Evolutionary conservation across 64 coral and sea anemone genomes (phyloP).

Genomic region (Stichodactyla helianthus): DNA sequence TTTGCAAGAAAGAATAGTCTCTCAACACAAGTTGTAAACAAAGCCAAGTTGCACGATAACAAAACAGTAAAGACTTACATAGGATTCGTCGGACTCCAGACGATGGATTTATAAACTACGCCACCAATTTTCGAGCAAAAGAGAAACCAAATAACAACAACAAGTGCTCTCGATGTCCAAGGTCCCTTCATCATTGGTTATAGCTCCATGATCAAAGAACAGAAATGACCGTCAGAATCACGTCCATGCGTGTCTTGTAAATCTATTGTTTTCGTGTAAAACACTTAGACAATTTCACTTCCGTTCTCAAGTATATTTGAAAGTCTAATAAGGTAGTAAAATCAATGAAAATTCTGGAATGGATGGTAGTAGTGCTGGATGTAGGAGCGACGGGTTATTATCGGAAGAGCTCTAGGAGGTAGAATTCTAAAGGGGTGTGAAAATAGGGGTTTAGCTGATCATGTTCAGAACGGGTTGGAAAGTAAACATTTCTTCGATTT

Average conservation of each 20-base stretch:
- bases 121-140: neutral
- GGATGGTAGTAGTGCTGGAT: neutral
- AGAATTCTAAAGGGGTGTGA: too few species aligned
- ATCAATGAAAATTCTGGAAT: neutral
- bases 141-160: neutral
- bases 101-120: neutral
- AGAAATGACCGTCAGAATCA: neutral
- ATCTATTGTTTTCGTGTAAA: neutral
- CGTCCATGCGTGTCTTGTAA: too few species aligned
- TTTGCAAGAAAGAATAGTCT: too few species aligned
- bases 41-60: neutral
- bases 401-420: too few species aligned
- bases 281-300: neutral
- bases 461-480: too few species aligned
- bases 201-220: neutral
- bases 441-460: too few species aligned
- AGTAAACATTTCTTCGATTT: too few species aligned
- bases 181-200: too few species aligned
- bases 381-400: neutral
- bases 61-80: neutral
- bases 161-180: neutral
- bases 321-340: constrained; percentile 13
- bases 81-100: neutral
- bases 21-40: neutral
- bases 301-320: neutral